These are phyloP conservation scores for Tinea trinotella DNA, from an alignment of 2,888 invertebrate species.

Conservation along the genomic window DNA sequence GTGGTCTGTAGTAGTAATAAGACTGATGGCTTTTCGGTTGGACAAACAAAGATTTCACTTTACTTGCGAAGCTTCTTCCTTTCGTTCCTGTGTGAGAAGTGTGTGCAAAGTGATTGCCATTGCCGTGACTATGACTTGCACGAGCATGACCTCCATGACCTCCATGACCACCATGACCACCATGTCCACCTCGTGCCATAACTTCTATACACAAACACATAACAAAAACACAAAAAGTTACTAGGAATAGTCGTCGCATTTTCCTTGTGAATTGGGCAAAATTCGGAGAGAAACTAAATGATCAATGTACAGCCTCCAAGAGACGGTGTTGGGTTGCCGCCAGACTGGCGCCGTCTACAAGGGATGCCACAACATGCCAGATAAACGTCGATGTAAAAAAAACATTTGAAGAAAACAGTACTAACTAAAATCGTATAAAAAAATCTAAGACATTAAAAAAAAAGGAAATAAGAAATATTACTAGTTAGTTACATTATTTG, in stretches of 20 bases:
- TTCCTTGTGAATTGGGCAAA: not conserved
- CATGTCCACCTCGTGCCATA: not conserved
- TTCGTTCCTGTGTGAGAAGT: not conserved
- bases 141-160: not conserved
- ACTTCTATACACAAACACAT: constrained; percentile 3
- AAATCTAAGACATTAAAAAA: too few relatives aligned
- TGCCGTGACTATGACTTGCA: not conserved
- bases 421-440: too few relatives aligned
- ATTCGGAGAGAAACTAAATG: not conserved
- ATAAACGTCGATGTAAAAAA: not conserved
- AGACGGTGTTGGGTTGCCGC: not conserved
- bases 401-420: too few relatives aligned
- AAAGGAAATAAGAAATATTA: too few relatives aligned
- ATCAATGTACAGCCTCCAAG: not conserved
- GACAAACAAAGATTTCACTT: not conserved
- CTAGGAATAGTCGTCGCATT: not conserved
- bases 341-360: constrained; percentile 14
- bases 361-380: constrained; percentile 1
- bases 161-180: not conserved
- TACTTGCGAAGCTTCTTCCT: not conserved
- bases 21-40: constrained; percentile 32
- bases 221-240: not conserved
- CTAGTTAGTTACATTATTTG: too few relatives aligned
- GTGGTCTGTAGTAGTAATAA: constrained; percentile 55
- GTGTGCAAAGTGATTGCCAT: not conserved